A percentile compares a stretch with the other conserved stretches of the same genome.
Conservation (phyloP, 2,888 invertebrate species). For the Xestia ashworthii region DNA sequence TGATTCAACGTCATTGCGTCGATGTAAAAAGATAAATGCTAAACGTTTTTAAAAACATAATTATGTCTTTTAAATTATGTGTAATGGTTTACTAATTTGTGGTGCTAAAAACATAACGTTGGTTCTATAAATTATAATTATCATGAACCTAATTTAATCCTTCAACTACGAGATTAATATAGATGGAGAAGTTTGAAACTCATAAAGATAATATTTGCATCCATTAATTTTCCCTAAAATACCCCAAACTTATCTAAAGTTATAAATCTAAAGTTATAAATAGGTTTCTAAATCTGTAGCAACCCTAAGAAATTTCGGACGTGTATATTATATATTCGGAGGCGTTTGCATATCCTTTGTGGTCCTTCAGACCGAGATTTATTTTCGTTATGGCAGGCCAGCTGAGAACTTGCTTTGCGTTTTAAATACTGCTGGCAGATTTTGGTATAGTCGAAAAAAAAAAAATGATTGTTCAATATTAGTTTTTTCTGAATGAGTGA, state of each 20-base stretch:
- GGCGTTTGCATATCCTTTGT: slow-evolving; percentile 52
- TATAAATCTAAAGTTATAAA: slow-evolving; percentile 21
- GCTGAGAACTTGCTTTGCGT: slow-evolving; percentile 11
- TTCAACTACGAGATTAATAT: neutral
- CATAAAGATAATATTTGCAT: neutral
- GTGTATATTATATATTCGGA: slow-evolving; percentile 41
- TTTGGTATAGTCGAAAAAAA: neutral
- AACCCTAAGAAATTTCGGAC: slow-evolving; percentile 24
- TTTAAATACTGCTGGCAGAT: slow-evolving; percentile 5
- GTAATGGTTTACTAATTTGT: neutral
- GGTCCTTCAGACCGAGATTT: slow-evolving; percentile 15
- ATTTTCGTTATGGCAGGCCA: slow-evolving; percentile 35
- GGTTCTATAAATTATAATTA: neutral
- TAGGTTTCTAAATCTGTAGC: slow-evolving; percentile 18
- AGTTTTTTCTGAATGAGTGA: slow-evolving; percentile 6
- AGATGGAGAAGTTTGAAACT: neutral
- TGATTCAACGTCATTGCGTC: neutral
- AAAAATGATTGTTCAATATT: neutral
- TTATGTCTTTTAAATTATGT: neutral
- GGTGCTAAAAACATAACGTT: neutral
- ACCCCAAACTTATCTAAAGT: neutral
- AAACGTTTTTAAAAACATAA: neutral
- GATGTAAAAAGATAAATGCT: neutral
- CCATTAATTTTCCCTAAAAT: neutral
- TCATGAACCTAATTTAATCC: neutral